Evolutionary conservation across 1,140 invertebrate genomes (phyloP), one percentile per base, ranked within the genome.

Genomic region (Eupristina koningsbergeri): DNA sequence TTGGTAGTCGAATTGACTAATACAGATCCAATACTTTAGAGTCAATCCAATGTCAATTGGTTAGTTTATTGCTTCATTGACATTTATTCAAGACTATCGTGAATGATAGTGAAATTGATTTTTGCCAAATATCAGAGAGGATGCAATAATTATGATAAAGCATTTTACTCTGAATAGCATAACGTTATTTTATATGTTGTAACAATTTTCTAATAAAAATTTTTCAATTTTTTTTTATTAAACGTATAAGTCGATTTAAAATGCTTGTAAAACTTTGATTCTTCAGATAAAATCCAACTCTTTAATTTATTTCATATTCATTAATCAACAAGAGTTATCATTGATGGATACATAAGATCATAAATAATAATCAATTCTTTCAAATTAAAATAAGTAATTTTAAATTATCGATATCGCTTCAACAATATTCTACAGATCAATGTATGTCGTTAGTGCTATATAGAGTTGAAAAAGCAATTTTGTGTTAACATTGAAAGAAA

Each of bases 291-390:
- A 34, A 64, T 31, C 34, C 61, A 11, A 45, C 2, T 31, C 29
- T 31, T 34, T 13, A 64, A 64, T 64, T 64, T 31, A 64, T 34
- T 31, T 29, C 29, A 15, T 31, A 31, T 64, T 64, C 29, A 64
- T 64, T 15, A 64, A 34, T 64, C 61, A 34, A 11, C 29, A 3
- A 13, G 3, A 63, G 7, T n/a, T n/a, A n/a, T 63, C 58, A n/a
- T n/a, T 63, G 58, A 63, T n/a, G n/a, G n/a, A n/a, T n/a, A n/a
- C 58, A n/a, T n/a, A 63, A 63, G 22, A 63, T 63, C 58, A 29
- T 63, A 63, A 63, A 63, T 63, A 69, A 69, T 69, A 71, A 26
- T 39, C 13, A 71, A 41, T 3, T 71, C 36, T 29, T 71, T 71
- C 11, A 26, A 36, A 67, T 3, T 36, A 17, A 67, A 67, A 26